phyloP scores from a whole-genome alignment of 35 echinoderm and acorn worm species.

The Patiria miniata region DNA sequence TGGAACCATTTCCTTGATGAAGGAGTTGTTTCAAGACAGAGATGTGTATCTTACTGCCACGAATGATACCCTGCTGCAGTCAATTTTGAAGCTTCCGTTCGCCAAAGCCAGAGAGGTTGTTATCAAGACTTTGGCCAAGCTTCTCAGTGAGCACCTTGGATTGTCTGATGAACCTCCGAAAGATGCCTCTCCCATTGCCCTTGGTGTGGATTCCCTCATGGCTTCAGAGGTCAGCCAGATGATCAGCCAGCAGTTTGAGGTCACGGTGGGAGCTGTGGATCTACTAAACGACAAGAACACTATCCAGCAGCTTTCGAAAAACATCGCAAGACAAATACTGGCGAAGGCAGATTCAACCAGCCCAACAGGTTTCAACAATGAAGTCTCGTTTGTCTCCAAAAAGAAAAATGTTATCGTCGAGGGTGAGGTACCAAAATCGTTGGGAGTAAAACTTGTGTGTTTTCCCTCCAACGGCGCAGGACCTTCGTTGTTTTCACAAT shows the following conservation, averaged over 20 bases:
- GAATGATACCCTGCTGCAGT: neutral
- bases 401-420: neutral
- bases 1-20: conserved; percentile 42
- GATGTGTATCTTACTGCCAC: neutral
- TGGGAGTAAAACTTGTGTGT: conserved; percentile 30
- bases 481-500: conserved; percentile 36
- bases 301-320: conserved; percentile 21
- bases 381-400: neutral
- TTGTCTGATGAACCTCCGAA: conserved; percentile 23
- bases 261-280: conserved; percentile 50
- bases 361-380: neutral
- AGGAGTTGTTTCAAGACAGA: conserved; percentile 36
- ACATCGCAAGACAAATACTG: neutral
- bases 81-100: neutral
- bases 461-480: conserved; percentile 60
- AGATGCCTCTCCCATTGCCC: conserved; percentile 22
- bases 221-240: conserved; percentile 48
- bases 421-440: neutral
- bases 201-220: conserved; percentile 66
- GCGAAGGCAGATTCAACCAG: neutral
- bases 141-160: conserved; percentile 46
- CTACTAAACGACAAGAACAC: conserved; percentile 65
- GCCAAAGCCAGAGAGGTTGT: conserved; percentile 26
- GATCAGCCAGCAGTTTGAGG: conserved; percentile 43
- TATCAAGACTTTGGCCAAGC: neutral